Conservation (phyloP, 2,113 vertebrate genomes). For the Ovibos moschatus region DNA sequence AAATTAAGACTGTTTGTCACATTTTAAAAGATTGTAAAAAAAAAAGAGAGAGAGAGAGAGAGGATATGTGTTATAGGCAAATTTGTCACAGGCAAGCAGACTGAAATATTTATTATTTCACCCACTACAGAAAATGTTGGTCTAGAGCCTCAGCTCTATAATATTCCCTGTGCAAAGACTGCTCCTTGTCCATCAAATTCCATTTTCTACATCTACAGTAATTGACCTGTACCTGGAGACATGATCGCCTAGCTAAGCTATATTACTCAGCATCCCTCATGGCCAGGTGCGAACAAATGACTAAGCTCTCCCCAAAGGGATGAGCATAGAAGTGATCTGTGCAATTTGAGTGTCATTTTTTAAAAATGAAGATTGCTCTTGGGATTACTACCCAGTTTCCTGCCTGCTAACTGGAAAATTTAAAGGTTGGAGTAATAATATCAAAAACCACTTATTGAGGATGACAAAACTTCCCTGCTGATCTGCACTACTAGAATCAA, state of each 20-base stretch:
- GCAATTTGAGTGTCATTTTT: neutral
- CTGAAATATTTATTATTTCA: constrained; percentile 27
- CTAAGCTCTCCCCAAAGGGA: neutral
- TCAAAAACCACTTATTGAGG: neutral
- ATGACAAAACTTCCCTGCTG: neutral
- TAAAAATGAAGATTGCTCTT: neutral
- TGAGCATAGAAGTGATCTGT: neutral
- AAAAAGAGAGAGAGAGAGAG: neutral
- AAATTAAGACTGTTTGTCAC: neutral
- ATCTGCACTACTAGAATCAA: neutral
- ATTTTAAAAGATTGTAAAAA: neutral
- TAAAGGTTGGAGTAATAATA: neutral
- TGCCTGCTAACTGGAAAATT: neutral
- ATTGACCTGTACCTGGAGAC: neutral
- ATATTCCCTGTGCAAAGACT: neutral
- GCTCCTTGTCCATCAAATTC: neutral
- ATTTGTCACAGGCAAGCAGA: neutral
- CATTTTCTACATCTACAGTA: neutral
- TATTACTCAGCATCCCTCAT: neutral
- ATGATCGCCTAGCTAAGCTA: neutral
- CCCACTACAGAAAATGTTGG: neutral
- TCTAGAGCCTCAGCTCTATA: neutral
- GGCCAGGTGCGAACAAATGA: neutral
- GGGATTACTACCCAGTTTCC: neutral
- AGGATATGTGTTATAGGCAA: neutral